phyloP scores from a whole-genome alignment of 2,888 invertebrate species.

The Drosophila atroscutellata region DNA sequence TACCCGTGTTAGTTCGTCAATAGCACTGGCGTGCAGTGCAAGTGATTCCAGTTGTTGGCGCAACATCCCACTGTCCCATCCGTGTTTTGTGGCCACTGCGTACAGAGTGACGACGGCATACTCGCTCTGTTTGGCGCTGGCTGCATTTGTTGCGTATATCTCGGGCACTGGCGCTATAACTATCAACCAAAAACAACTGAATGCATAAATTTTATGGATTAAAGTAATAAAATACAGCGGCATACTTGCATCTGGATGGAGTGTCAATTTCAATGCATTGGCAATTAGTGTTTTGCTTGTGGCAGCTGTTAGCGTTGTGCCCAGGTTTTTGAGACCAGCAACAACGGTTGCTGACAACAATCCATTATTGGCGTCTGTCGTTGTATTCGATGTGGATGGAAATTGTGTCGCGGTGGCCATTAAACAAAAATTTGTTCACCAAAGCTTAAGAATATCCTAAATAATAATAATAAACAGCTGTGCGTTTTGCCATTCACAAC shows the following conservation, averaged over 20 bases:
- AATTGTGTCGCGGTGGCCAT: conserved; percentile 44
- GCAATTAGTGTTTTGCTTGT: conserved; percentile 82
- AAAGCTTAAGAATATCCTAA: conserved; percentile 9
- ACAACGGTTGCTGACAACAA: conserved; percentile 79
- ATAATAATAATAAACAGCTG: conserved; percentile 42
- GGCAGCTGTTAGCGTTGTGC: conserved; percentile 73
- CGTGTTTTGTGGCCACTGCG: conserved; percentile 81
- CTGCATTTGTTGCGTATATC: conserved; percentile 83
- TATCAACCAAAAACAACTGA: conserved; percentile 29
- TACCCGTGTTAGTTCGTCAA: conserved; percentile 80
- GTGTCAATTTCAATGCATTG: conserved; percentile 82
- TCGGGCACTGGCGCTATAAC: conserved; percentile 84
- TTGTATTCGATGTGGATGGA: conserved; percentile 4
- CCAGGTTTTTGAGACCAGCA: conserved; percentile 81
- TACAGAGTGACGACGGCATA: conserved; percentile 82
- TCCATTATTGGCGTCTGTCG: conserved; percentile 22
- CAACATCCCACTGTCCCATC: conserved; percentile 73
- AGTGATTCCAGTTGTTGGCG: conserved; percentile 79
- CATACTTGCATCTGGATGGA: conserved; percentile 84
- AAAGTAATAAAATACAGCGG: neutral
- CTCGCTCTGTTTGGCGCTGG: conserved; percentile 84
- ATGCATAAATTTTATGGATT: too few species aligned
- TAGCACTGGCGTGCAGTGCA: conserved; percentile 60
- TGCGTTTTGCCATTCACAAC: conserved; percentile 32
- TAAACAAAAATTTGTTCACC: conserved; percentile 11